Base-by-base conservation (phyloP, 2,113 vertebrate species). In the Perccottus glenii region DNA sequence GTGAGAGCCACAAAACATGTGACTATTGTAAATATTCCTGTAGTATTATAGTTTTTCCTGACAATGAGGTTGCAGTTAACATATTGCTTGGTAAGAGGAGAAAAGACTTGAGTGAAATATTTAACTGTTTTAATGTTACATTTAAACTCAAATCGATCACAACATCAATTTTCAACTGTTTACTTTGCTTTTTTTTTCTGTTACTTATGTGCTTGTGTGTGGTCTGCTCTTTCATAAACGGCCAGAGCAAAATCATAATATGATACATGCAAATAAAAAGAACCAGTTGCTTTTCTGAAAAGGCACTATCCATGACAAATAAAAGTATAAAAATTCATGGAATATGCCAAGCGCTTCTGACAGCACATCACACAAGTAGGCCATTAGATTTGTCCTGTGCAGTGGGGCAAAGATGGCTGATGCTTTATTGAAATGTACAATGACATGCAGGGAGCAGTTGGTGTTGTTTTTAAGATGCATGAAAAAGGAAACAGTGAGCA, bases 341-440 rank as follows among this genome's bases (percentile, higher is more conserved):
- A 87, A 90, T 72, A 72, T 58, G 53, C 69, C 78, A 83, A 75
- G 44, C 53, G 70, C 58, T 70, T 82, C 69, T 83, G 79, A 82
- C 82, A 83, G 74, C n/a, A 11, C 70, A 63, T 82, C 83, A 85
- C 73, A 77, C 77, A 47, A 78, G 74, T 63, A 71, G 75, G 72
- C 76, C 10, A 11, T 56, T 40, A 78, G 67, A 86, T 82, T 68
- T 82, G 78, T 80, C 75, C 80, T 85, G 83, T 82, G 82, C 88
- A 85, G 62, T 36, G 72, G 81, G 70, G 82, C 81, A 84, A 75
- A 82, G 68, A 85, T 53, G 73, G 83, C 79, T 60, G 81, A 74
- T 82, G 53, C 83, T 83, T 85, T 89, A 87, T 88, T 89, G 88
- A 90, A 90, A 91, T 89, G 85, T 82, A 80, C 82, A 86, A 84